Conservation (phyloP, 2,888 invertebrate genomes). For the Eupsilia transversa region DNA sequence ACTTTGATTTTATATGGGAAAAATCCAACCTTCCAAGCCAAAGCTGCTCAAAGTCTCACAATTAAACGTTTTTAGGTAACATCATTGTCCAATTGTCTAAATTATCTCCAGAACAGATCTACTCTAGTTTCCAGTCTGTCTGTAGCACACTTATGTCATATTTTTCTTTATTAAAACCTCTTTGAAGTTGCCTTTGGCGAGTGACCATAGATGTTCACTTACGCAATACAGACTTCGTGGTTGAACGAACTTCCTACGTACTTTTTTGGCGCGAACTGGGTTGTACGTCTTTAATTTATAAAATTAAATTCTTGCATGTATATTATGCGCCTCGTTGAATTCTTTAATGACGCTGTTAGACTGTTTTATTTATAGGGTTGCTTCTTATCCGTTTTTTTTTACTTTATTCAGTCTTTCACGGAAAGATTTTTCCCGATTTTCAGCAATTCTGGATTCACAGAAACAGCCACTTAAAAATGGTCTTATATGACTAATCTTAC, state of each 20-base stretch:
- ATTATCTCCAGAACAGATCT: conserved; percentile 37
- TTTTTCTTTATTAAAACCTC: conserved; percentile 18
- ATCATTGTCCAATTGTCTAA: conserved; percentile 35
- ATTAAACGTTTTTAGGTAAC: conserved; percentile 24
- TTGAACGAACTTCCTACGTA: conserved; percentile 64
- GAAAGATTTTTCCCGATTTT: no score
- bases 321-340: conserved; percentile 38
- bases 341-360: conserved; percentile 32
- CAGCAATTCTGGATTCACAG: no score
- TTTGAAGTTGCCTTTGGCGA: conserved; percentile 41
- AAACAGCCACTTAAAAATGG: no score
- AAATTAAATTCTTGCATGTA: conserved; percentile 32
- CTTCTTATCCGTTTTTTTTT: no score
- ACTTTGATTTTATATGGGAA: background rate
- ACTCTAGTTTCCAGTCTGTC: conserved; percentile 37
- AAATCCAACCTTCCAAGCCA: background rate
- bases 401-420: no score
- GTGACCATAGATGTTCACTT: conserved; percentile 48
- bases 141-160: conserved; percentile 31
- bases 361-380: conserved; percentile 15
- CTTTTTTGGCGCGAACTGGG: conserved; percentile 45
- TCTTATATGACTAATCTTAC: no score
- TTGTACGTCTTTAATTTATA: conserved; percentile 44
- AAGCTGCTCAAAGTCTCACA: background rate
- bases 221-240: conserved; percentile 55